A percentile compares a stretch with the other conserved stretches of the same genome.
Evolutionary conservation across 2,888 invertebrate species (phyloP).

Genomic region (Mamestra brassicae): DNA sequence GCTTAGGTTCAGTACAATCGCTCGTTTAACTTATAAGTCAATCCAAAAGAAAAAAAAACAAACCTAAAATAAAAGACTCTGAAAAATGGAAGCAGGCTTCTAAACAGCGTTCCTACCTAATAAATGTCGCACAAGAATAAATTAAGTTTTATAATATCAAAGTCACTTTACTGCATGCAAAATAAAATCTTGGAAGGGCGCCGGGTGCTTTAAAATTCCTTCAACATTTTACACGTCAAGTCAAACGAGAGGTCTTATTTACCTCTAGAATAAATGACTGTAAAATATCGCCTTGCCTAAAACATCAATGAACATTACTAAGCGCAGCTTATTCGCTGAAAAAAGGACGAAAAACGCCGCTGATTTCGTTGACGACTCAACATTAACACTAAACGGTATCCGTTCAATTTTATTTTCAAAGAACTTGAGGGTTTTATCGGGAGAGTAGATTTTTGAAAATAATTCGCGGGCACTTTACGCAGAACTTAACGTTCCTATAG

Average conservation of each 20-base stretch:
- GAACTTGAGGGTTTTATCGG: constrained; percentile 64
- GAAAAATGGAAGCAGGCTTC: background rate
- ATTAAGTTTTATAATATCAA: constrained; percentile 44
- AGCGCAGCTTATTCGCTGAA: constrained; percentile 56
- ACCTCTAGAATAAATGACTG: constrained; percentile 69
- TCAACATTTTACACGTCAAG: constrained; percentile 57
- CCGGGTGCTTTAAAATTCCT: constrained; percentile 58
- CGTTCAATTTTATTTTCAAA: constrained; percentile 70
- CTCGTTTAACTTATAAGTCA: background rate
- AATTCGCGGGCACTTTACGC: constrained; percentile 69
- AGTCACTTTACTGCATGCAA: constrained; percentile 41
- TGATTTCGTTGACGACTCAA: constrained; percentile 61
- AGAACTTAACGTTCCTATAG: constrained; percentile 65
- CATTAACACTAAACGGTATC: constrained; percentile 69
- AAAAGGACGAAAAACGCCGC: constrained; percentile 59
- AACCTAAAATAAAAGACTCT: background rate
- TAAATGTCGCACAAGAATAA: constrained; percentile 19
- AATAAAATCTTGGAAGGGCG: constrained; percentile 53
- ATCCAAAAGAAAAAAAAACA: too few species aligned
- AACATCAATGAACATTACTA: constrained; percentile 64
- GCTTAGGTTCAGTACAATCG: background rate
- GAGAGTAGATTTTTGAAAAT: constrained; percentile 52
- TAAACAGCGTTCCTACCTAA: background rate
- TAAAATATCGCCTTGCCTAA: constrained; percentile 67
- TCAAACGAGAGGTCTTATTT: constrained; percentile 62